Evolutionary conservation across 2,888 invertebrate genomes (phyloP).

Genomic region (Xanthostigma xanthostigma): DNA sequence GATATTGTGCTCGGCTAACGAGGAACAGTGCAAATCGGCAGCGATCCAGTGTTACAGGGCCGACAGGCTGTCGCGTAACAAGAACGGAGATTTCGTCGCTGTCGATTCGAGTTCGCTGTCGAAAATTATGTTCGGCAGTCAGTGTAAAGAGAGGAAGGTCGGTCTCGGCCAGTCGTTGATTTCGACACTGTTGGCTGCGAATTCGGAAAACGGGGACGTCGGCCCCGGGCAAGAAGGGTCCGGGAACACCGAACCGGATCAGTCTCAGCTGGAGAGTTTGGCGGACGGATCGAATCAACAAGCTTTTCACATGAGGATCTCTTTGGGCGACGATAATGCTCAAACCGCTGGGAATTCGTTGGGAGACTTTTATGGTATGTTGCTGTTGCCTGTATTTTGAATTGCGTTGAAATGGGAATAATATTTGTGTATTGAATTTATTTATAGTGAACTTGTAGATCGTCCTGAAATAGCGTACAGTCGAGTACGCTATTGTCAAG

Average conservation of each 20-base stretch:
- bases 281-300: slow-evolving; percentile 17
- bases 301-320: slow-evolving; percentile 25
- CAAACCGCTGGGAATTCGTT: slow-evolving; percentile 14
- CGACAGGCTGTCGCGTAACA: slow-evolving; percentile 10
- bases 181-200: slow-evolving; percentile 17
- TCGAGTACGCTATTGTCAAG: too few relatives aligned
- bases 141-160: slow-evolving; percentile 17
- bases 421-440: too few relatives aligned
- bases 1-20: slow-evolving; percentile 25
- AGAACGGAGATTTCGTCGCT: slow-evolving; percentile 1
- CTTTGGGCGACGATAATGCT: slow-evolving; percentile 23
- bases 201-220: slow-evolving; percentile 7
- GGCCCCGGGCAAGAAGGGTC: slow-evolving; percentile 17
- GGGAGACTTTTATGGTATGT: slow-evolving; percentile 25
- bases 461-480: too few relatives aligned
- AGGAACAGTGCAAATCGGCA: slow-evolving; percentile 26
- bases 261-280: slow-evolving; percentile 20
- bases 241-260: slow-evolving; percentile 21
- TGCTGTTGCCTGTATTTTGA: too few relatives aligned
- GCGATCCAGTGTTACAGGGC: slow-evolving; percentile 23
- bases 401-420: too few relatives aligned
- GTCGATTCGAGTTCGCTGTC: slow-evolving; percentile 9
- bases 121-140: slow-evolving; percentile 13
- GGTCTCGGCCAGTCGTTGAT: slow-evolving; percentile 17
- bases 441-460: too few relatives aligned